Conservation (phyloP, 2,888 invertebrate genomes). For the Chymomyza fuscimana region DNA sequence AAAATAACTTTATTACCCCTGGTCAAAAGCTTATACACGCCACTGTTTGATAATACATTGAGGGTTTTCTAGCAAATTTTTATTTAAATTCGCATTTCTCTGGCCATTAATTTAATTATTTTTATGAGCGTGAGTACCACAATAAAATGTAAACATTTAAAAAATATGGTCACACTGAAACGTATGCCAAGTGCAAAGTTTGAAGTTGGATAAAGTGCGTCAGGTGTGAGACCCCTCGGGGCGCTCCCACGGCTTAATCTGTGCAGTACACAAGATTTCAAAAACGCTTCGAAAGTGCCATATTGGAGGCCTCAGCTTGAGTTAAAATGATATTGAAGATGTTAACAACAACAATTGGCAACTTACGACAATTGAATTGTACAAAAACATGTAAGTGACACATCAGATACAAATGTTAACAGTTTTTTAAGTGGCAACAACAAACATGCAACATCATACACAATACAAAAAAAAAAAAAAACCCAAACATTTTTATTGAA, state of each 20-base stretch:
- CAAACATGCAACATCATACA: not conserved
- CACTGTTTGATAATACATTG: not conserved
- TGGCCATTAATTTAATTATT: not conserved
- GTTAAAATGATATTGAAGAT: not conserved
- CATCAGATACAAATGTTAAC: conserved; percentile 2
- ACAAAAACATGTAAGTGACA: conserved; percentile 27
- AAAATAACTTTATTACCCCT: too few relatives aligned
- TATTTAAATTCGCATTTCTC: not conserved
- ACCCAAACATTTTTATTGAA: not conserved
- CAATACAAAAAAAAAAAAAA: not conserved
- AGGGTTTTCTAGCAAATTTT: not conserved
- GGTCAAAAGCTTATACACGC: too few relatives aligned
- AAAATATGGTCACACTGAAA: not conserved
- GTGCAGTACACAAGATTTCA: not conserved
- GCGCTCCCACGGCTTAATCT: not conserved
- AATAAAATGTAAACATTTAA: not conserved
- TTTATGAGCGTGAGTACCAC: not conserved
- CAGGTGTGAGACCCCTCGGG: not conserved
- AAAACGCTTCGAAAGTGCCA: not conserved
- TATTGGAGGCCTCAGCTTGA: not conserved
- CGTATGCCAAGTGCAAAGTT: not conserved
- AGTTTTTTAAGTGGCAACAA: not conserved
- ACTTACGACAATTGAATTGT: conserved; percentile 37
- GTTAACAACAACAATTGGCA: not conserved
- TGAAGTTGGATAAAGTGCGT: not conserved